Evolutionary conservation across 2,888 invertebrate species (phyloP).

Genomic region (Zele albiditarsus): DNA sequence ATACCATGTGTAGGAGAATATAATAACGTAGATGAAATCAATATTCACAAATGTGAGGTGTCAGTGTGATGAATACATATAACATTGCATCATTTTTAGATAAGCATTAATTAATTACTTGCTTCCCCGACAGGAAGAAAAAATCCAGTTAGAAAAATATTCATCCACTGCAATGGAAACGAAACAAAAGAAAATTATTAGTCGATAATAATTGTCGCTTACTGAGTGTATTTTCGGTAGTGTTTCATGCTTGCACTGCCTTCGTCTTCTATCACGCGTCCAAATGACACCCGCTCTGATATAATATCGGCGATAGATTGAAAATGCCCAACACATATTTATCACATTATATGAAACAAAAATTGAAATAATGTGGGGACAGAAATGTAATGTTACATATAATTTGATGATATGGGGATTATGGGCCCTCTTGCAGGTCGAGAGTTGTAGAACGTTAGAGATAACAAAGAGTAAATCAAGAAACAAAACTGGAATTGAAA

Average conservation of each 20-base stretch:
- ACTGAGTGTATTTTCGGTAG: constrained; percentile 41
- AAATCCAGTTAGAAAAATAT: too few relatives aligned
- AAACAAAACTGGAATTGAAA: constrained; percentile 16
- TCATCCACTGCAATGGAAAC: neutral
- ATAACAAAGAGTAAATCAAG: constrained; percentile 30
- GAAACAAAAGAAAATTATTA: neutral
- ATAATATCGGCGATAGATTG: neutral
- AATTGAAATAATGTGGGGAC: neutral
- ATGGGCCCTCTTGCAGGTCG: constrained; percentile 62
- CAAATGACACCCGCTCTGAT: neutral
- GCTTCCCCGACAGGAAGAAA: too few relatives aligned
- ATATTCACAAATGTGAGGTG: constrained; percentile 47
- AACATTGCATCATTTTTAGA: constrained; percentile 51
- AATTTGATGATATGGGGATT: constrained; percentile 28
- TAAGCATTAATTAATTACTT: constrained; percentile 46
- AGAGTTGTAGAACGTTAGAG: constrained; percentile 54
- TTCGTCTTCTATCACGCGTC: constrained; percentile 55
- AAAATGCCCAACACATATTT: neutral
- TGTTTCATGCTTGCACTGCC: constrained; percentile 67
- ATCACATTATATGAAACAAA: neutral
- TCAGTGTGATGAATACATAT: constrained; percentile 64
- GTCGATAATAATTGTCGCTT: neutral
- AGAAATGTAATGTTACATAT: constrained; percentile 18
- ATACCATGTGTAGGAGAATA: constrained; percentile 42
- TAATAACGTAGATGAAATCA: constrained; percentile 46